Evolutionary conservation across 2,797 vertebrate species (phyloP).

Genomic region (Pitangus sulphuratus): DNA sequence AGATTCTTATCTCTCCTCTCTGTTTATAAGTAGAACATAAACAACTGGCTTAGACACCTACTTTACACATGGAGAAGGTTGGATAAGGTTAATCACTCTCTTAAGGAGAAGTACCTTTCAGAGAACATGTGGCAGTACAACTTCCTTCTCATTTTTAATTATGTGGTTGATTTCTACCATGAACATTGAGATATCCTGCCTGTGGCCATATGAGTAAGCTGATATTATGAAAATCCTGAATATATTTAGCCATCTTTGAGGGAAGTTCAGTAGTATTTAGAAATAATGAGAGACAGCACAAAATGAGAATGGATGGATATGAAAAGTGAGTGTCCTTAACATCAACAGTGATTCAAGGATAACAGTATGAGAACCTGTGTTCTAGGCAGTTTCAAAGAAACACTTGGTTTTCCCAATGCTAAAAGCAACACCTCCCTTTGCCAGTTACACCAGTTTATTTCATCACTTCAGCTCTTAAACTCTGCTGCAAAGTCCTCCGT

Average conservation of each 20-base stretch:
- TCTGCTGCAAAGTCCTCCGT: not conserved
- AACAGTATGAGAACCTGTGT: not conserved
- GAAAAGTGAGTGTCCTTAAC: not conserved
- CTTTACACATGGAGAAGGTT: not conserved
- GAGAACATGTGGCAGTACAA: not conserved
- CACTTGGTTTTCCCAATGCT: not conserved
- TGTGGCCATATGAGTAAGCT: not conserved
- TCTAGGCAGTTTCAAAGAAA: not conserved
- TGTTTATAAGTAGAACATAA: not conserved
- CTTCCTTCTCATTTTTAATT: not conserved
- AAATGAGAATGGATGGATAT: not conserved
- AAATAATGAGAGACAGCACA: not conserved
- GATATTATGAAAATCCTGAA: not conserved
- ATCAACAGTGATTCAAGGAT: not conserved
- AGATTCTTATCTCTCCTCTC: not conserved
- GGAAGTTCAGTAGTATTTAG: not conserved
- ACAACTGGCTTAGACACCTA: not conserved
- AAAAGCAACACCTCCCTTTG: not conserved
- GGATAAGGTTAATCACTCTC: not conserved
- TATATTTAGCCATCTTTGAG: not conserved
- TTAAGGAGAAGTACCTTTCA: not conserved
- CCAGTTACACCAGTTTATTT: not conserved
- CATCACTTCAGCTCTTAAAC: not conserved
- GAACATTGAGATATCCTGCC: not conserved
- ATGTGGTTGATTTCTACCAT: not conserved